These are phyloP conservation scores for Poeciliopsis turneri DNA, from an alignment of 2,797 vertebrate genomes.

Conservation along the genomic window DNA sequence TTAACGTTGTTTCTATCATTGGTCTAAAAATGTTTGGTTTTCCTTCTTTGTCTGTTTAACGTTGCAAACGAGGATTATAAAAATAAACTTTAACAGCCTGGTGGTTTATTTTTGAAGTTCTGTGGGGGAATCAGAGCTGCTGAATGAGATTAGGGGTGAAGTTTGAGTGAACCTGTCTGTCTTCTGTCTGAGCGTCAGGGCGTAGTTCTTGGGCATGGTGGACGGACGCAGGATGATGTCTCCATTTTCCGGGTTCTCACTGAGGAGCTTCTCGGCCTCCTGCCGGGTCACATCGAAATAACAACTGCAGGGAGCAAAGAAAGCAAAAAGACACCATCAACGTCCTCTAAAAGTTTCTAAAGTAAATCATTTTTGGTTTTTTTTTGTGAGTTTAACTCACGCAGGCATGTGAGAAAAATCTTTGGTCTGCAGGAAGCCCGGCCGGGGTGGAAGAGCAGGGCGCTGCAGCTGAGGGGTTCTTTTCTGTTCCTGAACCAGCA, in stretches of 20 bases:
- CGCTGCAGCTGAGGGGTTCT: neutral
- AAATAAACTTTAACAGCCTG: neutral
- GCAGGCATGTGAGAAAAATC: slow-evolving; percentile 24
- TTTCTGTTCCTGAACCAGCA: slow-evolving; percentile 55
- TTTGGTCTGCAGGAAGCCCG: neutral
- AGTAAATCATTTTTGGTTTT: neutral
- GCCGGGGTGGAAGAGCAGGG: slow-evolving; percentile 46
- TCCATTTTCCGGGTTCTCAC: slow-evolving; percentile 76
- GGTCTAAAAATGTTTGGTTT: neutral
- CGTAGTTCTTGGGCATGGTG: slow-evolving; percentile 76
- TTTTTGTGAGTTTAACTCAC: slow-evolving; percentile 50
- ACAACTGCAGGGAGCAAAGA: slow-evolving; percentile 57
- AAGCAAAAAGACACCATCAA: neutral
- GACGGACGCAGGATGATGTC: slow-evolving; percentile 85
- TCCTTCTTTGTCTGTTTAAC: neutral
- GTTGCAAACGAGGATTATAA: neutral
- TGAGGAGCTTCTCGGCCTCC: slow-evolving; percentile 81
- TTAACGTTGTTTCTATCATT: neutral
- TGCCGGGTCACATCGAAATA: slow-evolving; percentile 77
- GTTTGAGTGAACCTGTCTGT: slow-evolving; percentile 50
- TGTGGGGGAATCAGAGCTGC: neutral
- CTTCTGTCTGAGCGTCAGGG: slow-evolving; percentile 76
- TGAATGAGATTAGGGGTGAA: neutral
- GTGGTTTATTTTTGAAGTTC: neutral
- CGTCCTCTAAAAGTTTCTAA: neutral